Evolutionary conservation across 2,797 vertebrate genomes (phyloP).

Genomic region (Pyrocephalus nanus): DNA sequence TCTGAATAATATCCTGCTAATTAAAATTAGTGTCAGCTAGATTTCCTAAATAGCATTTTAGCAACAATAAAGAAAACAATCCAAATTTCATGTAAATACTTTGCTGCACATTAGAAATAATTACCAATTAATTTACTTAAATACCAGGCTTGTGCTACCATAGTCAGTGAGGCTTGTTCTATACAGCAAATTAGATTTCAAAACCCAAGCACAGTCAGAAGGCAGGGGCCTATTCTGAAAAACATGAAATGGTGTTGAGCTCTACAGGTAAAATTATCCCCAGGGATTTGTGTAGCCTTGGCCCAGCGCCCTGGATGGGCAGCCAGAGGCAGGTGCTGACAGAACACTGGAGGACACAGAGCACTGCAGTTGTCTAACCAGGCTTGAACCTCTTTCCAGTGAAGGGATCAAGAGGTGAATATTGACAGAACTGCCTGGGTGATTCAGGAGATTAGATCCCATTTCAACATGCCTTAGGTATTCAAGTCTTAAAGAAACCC

Average conservation of each 20-base stretch:
- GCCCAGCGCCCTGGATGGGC: neutral
- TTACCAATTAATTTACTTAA: conserved; percentile 60
- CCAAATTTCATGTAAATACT: conserved; percentile 59
- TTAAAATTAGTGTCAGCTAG: conserved; percentile 40
- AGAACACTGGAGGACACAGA: neutral
- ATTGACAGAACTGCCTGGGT: neutral
- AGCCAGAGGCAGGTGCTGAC: neutral
- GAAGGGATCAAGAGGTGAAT: neutral
- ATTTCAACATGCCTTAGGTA: neutral
- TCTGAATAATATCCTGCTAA: conserved; percentile 42
- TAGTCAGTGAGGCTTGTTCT: conserved; percentile 47
- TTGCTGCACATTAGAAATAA: conserved; percentile 58
- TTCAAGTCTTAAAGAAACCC: neutral
- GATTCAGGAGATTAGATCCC: neutral
- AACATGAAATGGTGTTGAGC: neutral
- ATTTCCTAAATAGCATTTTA: conserved; percentile 18
- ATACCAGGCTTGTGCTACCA: conserved; percentile 18
- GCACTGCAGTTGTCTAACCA: neutral
- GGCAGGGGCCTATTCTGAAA: neutral
- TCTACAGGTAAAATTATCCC: neutral
- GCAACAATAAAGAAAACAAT: conserved; percentile 7
- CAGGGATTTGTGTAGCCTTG: neutral
- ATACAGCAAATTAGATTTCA: conserved; percentile 5
- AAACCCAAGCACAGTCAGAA: neutral
- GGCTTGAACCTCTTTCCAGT: neutral